phyloP scores from a whole-genome alignment of 2,888 invertebrate genomes.

The Arrhopalites spinosus region DNA sequence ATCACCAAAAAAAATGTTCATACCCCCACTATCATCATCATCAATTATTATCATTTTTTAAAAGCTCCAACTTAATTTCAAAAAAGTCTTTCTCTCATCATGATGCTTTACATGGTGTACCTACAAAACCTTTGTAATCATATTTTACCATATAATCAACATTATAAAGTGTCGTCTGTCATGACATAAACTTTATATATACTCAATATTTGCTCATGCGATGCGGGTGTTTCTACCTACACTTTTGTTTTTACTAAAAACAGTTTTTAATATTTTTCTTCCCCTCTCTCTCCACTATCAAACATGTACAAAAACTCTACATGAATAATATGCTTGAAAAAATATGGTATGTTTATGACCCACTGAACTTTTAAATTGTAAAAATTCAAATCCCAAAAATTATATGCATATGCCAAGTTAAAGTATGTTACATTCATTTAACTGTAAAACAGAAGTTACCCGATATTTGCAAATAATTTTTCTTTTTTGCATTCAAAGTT shows the following conservation, averaged over 20 bases:
- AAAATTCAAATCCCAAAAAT: background rate
- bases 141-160: background rate
- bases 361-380: background rate
- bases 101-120: background rate
- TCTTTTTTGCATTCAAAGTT: background rate
- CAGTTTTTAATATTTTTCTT: no score
- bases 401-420: no score
- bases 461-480: conserved; percentile 5
- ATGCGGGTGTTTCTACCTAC: no score
- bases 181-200: background rate
- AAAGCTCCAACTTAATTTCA: conserved; percentile 2
- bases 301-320: no score
- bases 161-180: background rate
- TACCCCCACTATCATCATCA: background rate
- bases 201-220: background rate
- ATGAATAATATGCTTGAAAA: no score
- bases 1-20: background rate
- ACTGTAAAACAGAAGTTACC: conserved; percentile 20
- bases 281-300: no score
- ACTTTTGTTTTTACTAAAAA: no score
- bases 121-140: background rate
- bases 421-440: no score
- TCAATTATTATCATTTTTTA: background rate
- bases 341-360: background rate
- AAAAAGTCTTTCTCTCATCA: conserved; percentile 20